Conservation (phyloP, 2,113 vertebrate species). For the Sylvietta virens region DNA sequence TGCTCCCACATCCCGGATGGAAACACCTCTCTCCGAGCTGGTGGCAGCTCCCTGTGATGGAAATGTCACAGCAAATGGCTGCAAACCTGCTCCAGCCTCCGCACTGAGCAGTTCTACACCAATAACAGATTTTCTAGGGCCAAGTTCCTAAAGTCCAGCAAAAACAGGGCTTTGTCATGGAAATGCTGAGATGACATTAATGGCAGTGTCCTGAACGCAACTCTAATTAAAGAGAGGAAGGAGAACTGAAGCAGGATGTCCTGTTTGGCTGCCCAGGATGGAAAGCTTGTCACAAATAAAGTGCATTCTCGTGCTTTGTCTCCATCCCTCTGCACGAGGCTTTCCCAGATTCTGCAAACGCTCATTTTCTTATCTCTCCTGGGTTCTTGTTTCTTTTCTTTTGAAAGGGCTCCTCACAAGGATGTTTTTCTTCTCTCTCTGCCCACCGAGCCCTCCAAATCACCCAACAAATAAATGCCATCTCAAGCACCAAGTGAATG, state of each 20-base stretch:
- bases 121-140: neutral
- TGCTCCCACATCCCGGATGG: accelerated
- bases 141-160: neutral
- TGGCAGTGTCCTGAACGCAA: slow-evolving; percentile 16
- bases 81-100: neutral
- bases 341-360: slow-evolving; percentile 24
- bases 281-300: slow-evolving; percentile 71
- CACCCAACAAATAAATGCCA: neutral
- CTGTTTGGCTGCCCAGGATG: slow-evolving; percentile 74
- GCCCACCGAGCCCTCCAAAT: neutral
- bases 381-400: slow-evolving; percentile 16
- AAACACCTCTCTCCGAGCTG: neutral
- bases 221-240: slow-evolving; percentile 65
- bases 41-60: neutral
- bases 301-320: slow-evolving; percentile 36
- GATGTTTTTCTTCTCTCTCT: neutral
- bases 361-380: slow-evolving; percentile 41
- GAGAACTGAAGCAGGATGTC: slow-evolving; percentile 76
- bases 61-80: neutral
- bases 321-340: neutral
- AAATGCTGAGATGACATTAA: slow-evolving; percentile 64
- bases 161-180: slow-evolving; percentile 44
- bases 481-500: neutral
- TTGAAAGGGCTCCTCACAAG: neutral
- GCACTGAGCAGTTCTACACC: neutral